These are phyloP conservation scores for Oreochromis tanganicae DNA, from an alignment of 2,113 vertebrate genomes.

Conservation along the genomic window DNA sequence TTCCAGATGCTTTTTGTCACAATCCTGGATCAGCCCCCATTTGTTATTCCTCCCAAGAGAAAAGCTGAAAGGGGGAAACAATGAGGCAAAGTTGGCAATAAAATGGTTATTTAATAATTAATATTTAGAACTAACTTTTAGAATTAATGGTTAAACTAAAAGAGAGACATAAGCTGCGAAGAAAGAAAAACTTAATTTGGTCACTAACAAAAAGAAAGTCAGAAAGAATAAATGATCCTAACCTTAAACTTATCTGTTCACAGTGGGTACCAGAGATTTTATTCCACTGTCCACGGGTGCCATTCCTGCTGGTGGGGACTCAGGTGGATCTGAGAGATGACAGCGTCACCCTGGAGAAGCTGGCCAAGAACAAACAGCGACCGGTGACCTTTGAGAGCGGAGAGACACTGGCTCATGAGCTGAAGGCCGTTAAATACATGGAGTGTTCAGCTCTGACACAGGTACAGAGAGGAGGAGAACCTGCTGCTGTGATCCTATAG, in stretches of 20 bases:
- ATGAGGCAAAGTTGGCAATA: background rate
- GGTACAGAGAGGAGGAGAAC: rapidly evolving
- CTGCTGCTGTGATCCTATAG: background rate
- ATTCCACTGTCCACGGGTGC: background rate
- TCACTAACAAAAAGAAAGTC: rapidly evolving
- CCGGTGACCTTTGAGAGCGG: conserved; percentile 86
- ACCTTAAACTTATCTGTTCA: background rate
- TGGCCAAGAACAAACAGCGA: conserved; percentile 97
- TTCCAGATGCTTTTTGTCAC: background rate
- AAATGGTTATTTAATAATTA: background rate
- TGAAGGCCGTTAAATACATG: conserved; percentile 93
- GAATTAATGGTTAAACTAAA: background rate
- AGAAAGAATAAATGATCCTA: background rate
- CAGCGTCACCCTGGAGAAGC: conserved; percentile 88
- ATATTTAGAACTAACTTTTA: background rate
- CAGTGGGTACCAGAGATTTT: background rate
- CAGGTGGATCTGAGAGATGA: conserved; percentile 93
- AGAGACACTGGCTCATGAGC: conserved; percentile 86
- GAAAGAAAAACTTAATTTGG: background rate
- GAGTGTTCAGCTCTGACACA: conserved; percentile 81
- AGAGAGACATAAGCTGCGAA: rapidly evolving
- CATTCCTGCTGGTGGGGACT: conserved; percentile 86
- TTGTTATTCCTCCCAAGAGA: rapidly evolving
- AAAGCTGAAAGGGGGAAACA: background rate
- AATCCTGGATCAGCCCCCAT: background rate